phyloP scores from a whole-genome alignment of 2,113 vertebrate species.

The Rhea americana region DNA sequence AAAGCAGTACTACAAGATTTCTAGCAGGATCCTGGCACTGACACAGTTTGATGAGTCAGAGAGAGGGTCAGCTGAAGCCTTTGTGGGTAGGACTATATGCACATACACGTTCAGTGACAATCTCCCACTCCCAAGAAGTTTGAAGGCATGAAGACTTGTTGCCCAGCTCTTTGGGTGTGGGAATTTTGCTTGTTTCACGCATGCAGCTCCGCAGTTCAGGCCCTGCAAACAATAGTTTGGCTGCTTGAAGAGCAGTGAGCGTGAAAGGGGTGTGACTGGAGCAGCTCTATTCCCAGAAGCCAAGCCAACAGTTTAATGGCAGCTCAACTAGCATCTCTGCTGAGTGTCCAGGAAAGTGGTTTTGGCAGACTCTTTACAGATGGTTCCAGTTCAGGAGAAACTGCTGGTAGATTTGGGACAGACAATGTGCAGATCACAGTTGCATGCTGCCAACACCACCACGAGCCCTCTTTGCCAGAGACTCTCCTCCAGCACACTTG shows the following conservation, averaged over 20 bases:
- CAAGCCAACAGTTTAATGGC: conserved; percentile 16
- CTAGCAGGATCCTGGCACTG: neutral
- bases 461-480: neutral
- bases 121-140: neutral
- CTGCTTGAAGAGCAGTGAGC: conserved; percentile 8
- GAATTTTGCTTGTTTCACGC: neutral
- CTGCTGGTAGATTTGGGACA: conserved; percentile 6
- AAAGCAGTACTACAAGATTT: neutral
- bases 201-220: neutral
- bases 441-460: conserved; percentile 4
- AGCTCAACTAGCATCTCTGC: conserved; percentile 20
- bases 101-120: neutral
- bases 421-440: neutral
- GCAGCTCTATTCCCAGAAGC: conserved; percentile 16
- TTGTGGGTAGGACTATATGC: neutral
- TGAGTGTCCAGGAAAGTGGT: neutral
- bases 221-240: conserved; percentile 37
- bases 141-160: neutral
- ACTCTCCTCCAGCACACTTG: neutral
- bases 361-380: conserved; percentile 32
- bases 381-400: conserved; percentile 41
- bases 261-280: conserved; percentile 31
- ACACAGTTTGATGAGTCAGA: neutral
- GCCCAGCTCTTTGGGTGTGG: neutral
- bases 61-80: accelerated